These are phyloP conservation scores for Antheraea yamamai DNA, from an alignment of 2,888 invertebrate genomes.

Conservation along the genomic window DNA sequence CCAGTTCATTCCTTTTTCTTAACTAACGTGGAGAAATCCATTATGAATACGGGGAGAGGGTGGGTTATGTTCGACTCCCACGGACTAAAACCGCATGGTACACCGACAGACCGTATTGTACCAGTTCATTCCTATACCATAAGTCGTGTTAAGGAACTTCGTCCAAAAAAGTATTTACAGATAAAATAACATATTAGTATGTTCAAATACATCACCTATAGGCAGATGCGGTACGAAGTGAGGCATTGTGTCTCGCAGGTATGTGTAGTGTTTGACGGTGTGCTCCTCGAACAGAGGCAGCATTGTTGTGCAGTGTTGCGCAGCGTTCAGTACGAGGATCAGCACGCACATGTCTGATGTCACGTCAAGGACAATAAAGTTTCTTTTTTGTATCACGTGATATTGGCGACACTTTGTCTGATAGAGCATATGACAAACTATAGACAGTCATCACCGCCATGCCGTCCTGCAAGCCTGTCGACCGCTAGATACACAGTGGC, in stretches of 20 bases:
- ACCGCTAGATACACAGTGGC: not conserved
- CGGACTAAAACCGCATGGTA: too few relatives aligned
- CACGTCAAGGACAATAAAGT: not conserved
- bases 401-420: not conserved
- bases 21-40: too few relatives aligned
- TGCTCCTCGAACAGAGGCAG: constrained; percentile 95
- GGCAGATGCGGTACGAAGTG: constrained; percentile 90
- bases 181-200: not conserved
- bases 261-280: constrained; percentile 95
- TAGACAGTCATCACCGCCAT: too few relatives aligned
- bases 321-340: constrained; percentile 96
- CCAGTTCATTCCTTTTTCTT: too few relatives aligned
- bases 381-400: not conserved
- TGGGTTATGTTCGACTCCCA: too few relatives aligned
- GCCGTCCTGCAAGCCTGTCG: too few relatives aligned
- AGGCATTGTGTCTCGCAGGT: constrained; percentile 95
- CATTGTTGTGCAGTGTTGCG: constrained; percentile 94
- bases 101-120: too few relatives aligned
- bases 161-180: too few relatives aligned
- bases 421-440: too few relatives aligned
- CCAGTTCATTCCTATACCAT: too few relatives aligned
- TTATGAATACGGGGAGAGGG: too few relatives aligned
- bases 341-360: constrained; percentile 90
- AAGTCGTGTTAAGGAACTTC: too few relatives aligned
- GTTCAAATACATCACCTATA: constrained; percentile 62